Base-by-base conservation (phyloP, 2,888 invertebrate species). In the Apoderus coryli region DNA sequence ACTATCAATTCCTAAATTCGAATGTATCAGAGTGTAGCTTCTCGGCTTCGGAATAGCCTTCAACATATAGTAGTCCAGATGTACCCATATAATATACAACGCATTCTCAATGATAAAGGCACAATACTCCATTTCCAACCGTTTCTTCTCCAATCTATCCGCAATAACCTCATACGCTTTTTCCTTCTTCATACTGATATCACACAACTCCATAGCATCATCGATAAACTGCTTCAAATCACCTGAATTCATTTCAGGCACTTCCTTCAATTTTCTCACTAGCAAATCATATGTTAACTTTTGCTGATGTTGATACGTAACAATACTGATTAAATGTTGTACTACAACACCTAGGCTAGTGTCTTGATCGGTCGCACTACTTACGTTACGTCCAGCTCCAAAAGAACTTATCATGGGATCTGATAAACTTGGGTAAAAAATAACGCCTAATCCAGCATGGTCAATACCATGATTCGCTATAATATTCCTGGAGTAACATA, bases 41-140 rank as follows among this genome's bases (percentile, higher is more conserved):
- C 48, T 50, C 9, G 49, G 47, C 40, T 50, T 54, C 10, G 70
- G 65, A 30, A 71, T 64, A 1, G 72, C 65, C 41, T 69, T 65
- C 31, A 72, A 58, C 57, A 78, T 69, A 48, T 75, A 76, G 48
- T 72, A 73, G 44, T 79, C 72, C 29, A 80, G 56, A 56, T 80
- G 81, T 29, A 73, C 68, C 82, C 82, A 82, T 38, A 84, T 61
- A 36, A 85, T 64, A 48, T 78, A 77, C 30, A 81, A 57, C 44
- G 75, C 71, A 42, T 73, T 71, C 49, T 80, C 77, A 12, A 76
- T 69, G 32, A 79, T 74, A 47, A 72, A 70, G 28, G 67, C 61
- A 48, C 72, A 66, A 47, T 69, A 63, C 44, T 65, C 66, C 43
- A 75, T 61, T 51, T 72, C 70, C 33, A 60, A 61, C 36, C 65